These are phyloP conservation scores for Nasonia giraulti DNA, from an alignment of 1,140 invertebrate genomes.

Conservation along the genomic window DNA sequence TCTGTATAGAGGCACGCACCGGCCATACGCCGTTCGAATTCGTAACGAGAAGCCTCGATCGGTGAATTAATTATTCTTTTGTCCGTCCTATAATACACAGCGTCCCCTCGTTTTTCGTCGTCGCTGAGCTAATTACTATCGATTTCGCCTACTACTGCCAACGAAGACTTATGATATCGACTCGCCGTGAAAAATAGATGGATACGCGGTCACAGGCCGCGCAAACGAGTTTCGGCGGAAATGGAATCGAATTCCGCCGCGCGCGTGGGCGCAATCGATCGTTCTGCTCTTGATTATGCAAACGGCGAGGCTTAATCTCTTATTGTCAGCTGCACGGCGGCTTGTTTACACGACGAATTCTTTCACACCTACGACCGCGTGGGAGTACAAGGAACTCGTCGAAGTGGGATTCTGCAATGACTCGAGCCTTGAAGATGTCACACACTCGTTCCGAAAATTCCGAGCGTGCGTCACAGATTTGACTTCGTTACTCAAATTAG, in stretches of 20 bases:
- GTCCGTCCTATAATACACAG: no score
- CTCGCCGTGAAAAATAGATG: no score
- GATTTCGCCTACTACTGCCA: no score
- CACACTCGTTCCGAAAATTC: not conserved
- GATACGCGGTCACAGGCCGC: no score
- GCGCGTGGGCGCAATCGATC: not conserved
- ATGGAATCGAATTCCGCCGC: not conserved
- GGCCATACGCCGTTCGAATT: slow-evolving; percentile 18
- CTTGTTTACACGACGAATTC: not conserved
- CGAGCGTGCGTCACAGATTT: not conserved
- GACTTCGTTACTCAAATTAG: no score
- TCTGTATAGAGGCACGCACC: not conserved
- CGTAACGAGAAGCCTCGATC: slow-evolving; percentile 22
- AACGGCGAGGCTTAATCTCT: slow-evolving; percentile 8
- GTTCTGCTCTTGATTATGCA: slow-evolving; percentile 23
- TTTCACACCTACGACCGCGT: slow-evolving; percentile 1
- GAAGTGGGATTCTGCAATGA: not conserved
- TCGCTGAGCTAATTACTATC: not conserved
- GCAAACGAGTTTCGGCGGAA: slow-evolving; percentile 9
- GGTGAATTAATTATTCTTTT: slow-evolving; percentile 15
- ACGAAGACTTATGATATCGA: not conserved
- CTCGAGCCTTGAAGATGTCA: not conserved
- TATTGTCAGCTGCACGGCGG: not conserved
- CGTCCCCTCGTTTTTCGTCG: not conserved
- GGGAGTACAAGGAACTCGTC: not conserved